Conservation (phyloP, 2,888 invertebrate genomes). For the Lobophora halterata region DNA sequence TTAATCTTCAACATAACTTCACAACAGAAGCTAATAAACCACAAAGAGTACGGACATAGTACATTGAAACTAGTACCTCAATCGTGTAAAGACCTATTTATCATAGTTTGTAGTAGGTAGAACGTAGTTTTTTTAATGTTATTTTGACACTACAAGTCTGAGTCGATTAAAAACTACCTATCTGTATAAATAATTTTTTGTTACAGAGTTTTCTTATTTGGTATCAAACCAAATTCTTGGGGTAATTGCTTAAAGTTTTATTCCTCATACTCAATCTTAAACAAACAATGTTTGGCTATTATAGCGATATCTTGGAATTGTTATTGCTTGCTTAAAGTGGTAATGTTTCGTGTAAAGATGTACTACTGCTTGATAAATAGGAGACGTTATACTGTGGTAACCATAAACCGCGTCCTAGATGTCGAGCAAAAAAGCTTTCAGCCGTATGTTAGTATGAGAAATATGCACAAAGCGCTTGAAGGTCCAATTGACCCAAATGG, state of each 20-base stretch:
- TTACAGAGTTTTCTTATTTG: no score
- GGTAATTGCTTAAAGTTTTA: no score
- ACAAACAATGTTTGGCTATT: no score
- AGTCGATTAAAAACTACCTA: no score
- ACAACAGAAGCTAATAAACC: slow-evolving; percentile 25
- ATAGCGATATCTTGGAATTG: not conserved
- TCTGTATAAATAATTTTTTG: no score
- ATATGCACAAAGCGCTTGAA: slow-evolving; percentile 68
- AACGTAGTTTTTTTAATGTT: no score
- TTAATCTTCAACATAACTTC: slow-evolving; percentile 18
- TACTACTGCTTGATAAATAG: slow-evolving; percentile 6
- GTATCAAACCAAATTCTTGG: no score
- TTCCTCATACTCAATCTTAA: no score
- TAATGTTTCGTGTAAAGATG: slow-evolving; percentile 2
- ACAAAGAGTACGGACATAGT: slow-evolving; percentile 7
- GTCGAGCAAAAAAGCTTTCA: slow-evolving; percentile 67
- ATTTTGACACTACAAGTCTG: no score
- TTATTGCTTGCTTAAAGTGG: not conserved
- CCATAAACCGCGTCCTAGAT: slow-evolving; percentile 36
- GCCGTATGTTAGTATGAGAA: slow-evolving; percentile 53
- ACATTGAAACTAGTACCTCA: not conserved
- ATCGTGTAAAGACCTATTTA: no score
- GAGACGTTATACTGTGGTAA: slow-evolving; percentile 11
- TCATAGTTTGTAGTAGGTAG: no score
- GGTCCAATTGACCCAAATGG: slow-evolving; percentile 78